A percentile compares a stretch with the other conserved stretches of the same genome.
Conservation (phyloP, 2,797 vertebrate species). For the Silurus lanzhouensis region DNA sequence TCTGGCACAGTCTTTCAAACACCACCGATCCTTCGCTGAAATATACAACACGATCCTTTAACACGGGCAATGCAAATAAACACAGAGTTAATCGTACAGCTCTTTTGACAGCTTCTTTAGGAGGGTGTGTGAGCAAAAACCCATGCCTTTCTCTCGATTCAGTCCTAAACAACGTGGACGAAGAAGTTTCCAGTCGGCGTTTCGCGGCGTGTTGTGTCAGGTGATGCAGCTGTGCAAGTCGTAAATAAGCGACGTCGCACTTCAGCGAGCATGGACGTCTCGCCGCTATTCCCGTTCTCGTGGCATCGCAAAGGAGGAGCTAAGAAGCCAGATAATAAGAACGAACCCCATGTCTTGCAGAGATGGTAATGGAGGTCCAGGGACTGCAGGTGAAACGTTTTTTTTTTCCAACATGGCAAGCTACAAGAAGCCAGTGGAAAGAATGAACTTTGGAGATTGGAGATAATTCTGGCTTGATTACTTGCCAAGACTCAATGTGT, state of each 20-base stretch:
- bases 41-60: not conserved
- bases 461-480: not conserved
- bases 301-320: too few species aligned
- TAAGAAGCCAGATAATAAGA: not conserved
- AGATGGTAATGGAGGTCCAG: not conserved
- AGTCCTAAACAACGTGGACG: not conserved
- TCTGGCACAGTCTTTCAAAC: not conserved
- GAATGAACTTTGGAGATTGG: not conserved
- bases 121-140: not conserved
- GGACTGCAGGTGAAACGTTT: not conserved
- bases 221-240: slow-evolving; percentile 15
- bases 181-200: not conserved
- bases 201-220: not conserved
- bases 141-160: not conserved
- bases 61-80: not conserved
- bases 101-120: not conserved
- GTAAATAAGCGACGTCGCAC: slow-evolving; percentile 18
- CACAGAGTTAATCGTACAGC: not conserved
- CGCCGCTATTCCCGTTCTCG: not conserved
- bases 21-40: not conserved
- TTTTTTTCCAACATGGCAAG: not conserved
- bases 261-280: not conserved
- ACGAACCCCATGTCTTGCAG: not conserved
- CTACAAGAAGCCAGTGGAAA: not conserved
- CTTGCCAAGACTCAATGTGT: not conserved